Evolutionary conservation across 2,888 invertebrate genomes (phyloP).

Genomic region (Eristalis pertinax): DNA sequence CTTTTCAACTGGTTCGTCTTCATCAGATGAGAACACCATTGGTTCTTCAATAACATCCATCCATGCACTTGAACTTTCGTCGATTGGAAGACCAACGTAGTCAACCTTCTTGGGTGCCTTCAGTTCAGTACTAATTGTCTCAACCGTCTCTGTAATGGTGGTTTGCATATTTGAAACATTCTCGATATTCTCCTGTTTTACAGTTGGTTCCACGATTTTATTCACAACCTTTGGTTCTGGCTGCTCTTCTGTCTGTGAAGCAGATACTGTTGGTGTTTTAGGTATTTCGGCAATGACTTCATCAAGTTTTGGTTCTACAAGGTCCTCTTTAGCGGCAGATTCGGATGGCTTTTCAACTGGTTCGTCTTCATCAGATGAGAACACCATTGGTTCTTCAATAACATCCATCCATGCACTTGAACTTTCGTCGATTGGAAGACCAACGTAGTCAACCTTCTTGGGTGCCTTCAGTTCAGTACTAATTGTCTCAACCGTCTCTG

Average conservation of each 20-base stretch:
- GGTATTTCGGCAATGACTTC: too few species aligned
- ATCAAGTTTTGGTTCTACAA: slow-evolving; percentile 35
- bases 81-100: slow-evolving; percentile 77
- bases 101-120: slow-evolving; percentile 73
- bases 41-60: slow-evolving; percentile 78
- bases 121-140: too few species aligned
- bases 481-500: neutral
- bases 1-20: slow-evolving; percentile 73
- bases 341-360: slow-evolving; percentile 47
- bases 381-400: slow-evolving; percentile 78
- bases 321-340: slow-evolving; percentile 67
- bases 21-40: slow-evolving; percentile 77
- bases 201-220: neutral
- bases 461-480: neutral
- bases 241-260: neutral
- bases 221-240: neutral
- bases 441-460: slow-evolving; percentile 74
- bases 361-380: slow-evolving; percentile 75
- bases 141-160: neutral
- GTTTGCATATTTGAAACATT: neutral
- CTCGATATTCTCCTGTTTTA: neutral
- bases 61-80: slow-evolving; percentile 77
- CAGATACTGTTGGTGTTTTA: too few species aligned
- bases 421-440: slow-evolving; percentile 77
- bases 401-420: slow-evolving; percentile 77